Evolutionary conservation across 2,888 invertebrate species (phyloP), one percentile per base, ranked within the genome.

Genomic region (Caenorhabditis sinica): DNA sequence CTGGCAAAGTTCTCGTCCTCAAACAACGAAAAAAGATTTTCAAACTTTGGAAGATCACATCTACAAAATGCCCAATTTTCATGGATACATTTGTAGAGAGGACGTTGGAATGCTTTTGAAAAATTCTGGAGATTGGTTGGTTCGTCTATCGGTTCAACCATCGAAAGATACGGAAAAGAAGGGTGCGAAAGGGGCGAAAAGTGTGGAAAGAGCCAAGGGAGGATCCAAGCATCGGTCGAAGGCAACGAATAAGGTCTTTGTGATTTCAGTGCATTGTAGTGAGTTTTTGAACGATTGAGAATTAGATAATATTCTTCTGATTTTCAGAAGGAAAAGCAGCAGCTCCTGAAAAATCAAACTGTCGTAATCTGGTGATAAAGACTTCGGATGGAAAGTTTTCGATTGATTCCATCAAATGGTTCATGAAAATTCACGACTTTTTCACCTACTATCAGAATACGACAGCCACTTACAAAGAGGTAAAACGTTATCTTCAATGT

Each of bases 81-180:
- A 83, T 33, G 82, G 82, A 23, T 83, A 43, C 43, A 45, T 83
- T 15, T 68, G 66, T 66, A 30, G 73, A 28, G 82, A 77, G 25
- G 76, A 77, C 40, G 36, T 73, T 4, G 17, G 28, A 15, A 36
- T 13, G 2, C 23, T 83, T 11, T 23, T 83, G 63, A 76, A 66
- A 33, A 72, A 73, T 20, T 25, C 25, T 3, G 82, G 82, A 0
- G 82, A 83, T 43, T 83, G 45, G 60, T n/a, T 76, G 36, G 45
- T 82, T 25, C 53, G 82, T 5, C 11, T 75, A 1, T 61, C 71
- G 2, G 60, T 71, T 30, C 69, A 49, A 51, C 51, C 73, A 23
- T n/a, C 51, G 33, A 68, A 53, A 36, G 51, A 68, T 5, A 40
- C 20, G 11, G 36, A 72, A 20, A 40, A 56, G 11, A 40, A 71